Percentiles rank a stretch among this genome's conserved stretches.
Conservation (phyloP, 2,113 vertebrate species). For the Takifugu bimaculatus region DNA sequence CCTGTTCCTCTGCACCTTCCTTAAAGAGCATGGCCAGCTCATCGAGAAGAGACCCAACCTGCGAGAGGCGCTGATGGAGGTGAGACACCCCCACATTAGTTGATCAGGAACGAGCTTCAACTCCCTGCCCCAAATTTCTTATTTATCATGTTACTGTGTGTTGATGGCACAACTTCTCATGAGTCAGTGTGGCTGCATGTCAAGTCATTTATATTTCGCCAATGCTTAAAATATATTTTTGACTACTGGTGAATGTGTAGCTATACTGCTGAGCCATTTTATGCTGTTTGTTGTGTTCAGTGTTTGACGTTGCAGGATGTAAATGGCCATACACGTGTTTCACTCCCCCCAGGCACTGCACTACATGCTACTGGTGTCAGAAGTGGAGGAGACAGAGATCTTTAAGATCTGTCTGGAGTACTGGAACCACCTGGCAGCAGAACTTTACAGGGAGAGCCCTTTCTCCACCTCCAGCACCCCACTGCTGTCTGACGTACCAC, state of each 20-base stretch:
- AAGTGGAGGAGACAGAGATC: conserved; percentile 97
- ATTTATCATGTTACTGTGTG: too few relatives aligned
- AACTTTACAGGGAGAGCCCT: conserved; percentile 92
- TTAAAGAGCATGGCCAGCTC: conserved; percentile 92
- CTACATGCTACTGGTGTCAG: conserved; percentile 94
- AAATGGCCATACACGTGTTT: not conserved
- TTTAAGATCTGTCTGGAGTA: conserved; percentile 98
- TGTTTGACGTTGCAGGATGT: not conserved
- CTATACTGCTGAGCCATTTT: too few relatives aligned
- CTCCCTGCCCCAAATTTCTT: too few relatives aligned
- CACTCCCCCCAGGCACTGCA: conserved; percentile 82
- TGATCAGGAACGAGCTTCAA: too few relatives aligned
- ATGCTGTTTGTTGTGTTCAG: too few relatives aligned
- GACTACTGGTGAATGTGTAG: too few relatives aligned
- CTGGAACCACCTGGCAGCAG: conserved; percentile 95
- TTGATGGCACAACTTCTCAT: too few relatives aligned
- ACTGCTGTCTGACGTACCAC: conserved; percentile 89
- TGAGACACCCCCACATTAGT: conserved; percentile 28
- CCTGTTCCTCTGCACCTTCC: conserved; percentile 94
- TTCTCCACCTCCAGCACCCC: conserved; percentile 91
- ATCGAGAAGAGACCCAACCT: conserved; percentile 90
- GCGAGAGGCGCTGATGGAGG: conserved; percentile 93
- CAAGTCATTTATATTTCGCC: too few relatives aligned
- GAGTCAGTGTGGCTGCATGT: too few relatives aligned
- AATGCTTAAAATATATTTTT: too few relatives aligned